Evolutionary conservation across 1,140 invertebrate species (phyloP).

Genomic region (Antheraea mylitta): DNA sequence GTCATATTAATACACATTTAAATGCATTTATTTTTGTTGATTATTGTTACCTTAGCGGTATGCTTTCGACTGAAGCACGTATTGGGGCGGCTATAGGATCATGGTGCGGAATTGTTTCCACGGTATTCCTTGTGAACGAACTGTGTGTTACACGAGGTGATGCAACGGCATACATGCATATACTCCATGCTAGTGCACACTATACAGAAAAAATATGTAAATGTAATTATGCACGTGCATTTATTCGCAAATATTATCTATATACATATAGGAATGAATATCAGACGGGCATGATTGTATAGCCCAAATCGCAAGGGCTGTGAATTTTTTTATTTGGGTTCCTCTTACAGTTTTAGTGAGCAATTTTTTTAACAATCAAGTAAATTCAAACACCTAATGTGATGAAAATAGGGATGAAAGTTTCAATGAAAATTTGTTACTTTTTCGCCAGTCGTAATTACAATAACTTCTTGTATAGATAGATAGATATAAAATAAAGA

Average conservation of each 20-base stretch:
- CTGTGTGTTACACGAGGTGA: constrained; percentile 44
- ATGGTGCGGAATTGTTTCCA: constrained; percentile 62
- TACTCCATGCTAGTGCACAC: constrained; percentile 38
- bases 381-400: no score
- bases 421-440: no score
- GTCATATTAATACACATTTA: not conserved
- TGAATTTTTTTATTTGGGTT: no score
- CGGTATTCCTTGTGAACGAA: constrained; percentile 54
- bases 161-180: constrained; percentile 38
- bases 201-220: constrained; percentile 23
- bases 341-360: no score
- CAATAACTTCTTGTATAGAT: no score
- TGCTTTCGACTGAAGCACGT: constrained; percentile 64
- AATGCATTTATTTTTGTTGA: constrained; percentile 10
- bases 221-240: not conserved
- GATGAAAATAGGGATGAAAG: no score
- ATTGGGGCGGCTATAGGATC: constrained; percentile 56
- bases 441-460: no score
- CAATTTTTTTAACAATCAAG: no score
- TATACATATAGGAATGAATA: no score
- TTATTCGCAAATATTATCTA: not conserved
- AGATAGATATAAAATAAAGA: no score
- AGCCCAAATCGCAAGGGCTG: no score
- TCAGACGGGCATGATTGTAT: no score
- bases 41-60: constrained; percentile 56